Percentiles rank a stretch among this genome's conserved stretches.
phyloP scores from a whole-genome alignment of 92 coral and sea anemone genomes.

The Phenganax marumi region DNA sequence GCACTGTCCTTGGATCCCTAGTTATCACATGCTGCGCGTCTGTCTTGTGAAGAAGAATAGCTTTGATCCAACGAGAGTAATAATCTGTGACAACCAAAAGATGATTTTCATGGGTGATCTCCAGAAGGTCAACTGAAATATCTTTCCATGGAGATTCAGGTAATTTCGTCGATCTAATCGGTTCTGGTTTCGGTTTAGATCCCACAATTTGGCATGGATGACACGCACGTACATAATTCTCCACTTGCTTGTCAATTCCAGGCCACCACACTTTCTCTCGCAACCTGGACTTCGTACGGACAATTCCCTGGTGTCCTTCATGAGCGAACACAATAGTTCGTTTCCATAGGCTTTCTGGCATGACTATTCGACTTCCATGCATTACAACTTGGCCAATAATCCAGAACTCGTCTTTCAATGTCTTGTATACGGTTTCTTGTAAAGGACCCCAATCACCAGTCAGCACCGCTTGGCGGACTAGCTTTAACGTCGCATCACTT shows the following conservation, averaged over 20 bases:
- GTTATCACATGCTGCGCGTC: slow-evolving; percentile 51
- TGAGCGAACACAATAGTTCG: neutral
- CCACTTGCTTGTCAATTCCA: slow-evolving; percentile 40
- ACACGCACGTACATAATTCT: slow-evolving; percentile 1
- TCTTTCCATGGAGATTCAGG: slow-evolving; percentile 61
- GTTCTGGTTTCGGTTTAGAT: slow-evolving; percentile 61
- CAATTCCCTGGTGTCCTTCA: slow-evolving; percentile 73
- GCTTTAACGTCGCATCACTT: slow-evolving; percentile 6
- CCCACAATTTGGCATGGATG: slow-evolving; percentile 48
- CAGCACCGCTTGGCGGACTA: slow-evolving; percentile 50
- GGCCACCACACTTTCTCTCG: slow-evolving; percentile 70
- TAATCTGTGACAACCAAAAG: slow-evolving; percentile 57
- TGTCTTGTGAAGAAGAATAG: slow-evolving; percentile 56
- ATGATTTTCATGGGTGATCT: slow-evolving; percentile 41
- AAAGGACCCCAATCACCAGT: slow-evolving; percentile 41
- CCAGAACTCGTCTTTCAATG: slow-evolving; percentile 49
- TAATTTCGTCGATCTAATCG: slow-evolving; percentile 52
- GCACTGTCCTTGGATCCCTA: no score
- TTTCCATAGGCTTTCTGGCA: slow-evolving; percentile 5
- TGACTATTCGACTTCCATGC: slow-evolving; percentile 31
- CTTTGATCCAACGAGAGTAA: slow-evolving; percentile 62
- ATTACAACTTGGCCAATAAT: slow-evolving; percentile 14
- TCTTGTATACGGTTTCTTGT: slow-evolving; percentile 47
- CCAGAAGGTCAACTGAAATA: slow-evolving; percentile 49
- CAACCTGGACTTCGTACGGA: slow-evolving; percentile 53